Evolutionary conservation across 2,113 vertebrate species (phyloP).

Genomic region (Eptesicus fuscus): DNA sequence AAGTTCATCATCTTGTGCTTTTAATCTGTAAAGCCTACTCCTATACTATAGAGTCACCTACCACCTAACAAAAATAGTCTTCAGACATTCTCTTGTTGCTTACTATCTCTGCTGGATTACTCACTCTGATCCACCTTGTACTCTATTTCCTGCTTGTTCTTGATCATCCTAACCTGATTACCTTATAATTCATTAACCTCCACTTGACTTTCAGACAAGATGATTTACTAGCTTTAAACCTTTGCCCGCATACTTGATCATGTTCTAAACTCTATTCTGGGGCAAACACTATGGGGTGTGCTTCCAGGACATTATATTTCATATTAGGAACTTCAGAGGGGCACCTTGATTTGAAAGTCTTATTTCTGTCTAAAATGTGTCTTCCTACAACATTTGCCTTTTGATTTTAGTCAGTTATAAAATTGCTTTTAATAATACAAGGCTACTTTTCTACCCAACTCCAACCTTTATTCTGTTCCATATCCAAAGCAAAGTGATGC

Average conservation of each 20-base stretch:
- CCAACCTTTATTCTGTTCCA: not conserved
- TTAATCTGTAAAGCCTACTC: not conserved
- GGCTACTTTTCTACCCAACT: not conserved
- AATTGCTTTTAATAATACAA: slow-evolving; percentile 6
- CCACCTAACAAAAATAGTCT: not conserved
- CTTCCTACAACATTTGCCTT: not conserved
- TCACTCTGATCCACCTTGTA: not conserved
- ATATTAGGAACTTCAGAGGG: not conserved
- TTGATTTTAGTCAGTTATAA: slow-evolving; percentile 4
- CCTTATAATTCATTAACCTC: not conserved
- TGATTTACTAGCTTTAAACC: not conserved
- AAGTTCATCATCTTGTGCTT: not conserved
- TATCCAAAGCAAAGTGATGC: not conserved
- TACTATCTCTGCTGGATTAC: not conserved
- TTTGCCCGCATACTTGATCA: not conserved
- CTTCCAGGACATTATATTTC: not conserved
- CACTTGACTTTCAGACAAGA: not conserved
- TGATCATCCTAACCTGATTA: not conserved
- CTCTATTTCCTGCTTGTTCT: not conserved
- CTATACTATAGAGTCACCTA: not conserved
- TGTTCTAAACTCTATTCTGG: not conserved
- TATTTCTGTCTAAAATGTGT: not conserved
- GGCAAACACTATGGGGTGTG: not conserved
- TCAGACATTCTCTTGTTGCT: not conserved
- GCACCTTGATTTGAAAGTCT: not conserved